Evolutionary conservation across 2,113 vertebrate species (phyloP), one percentile per base, ranked within the genome.

Genomic region (Hippocampus abdominalis): DNA sequence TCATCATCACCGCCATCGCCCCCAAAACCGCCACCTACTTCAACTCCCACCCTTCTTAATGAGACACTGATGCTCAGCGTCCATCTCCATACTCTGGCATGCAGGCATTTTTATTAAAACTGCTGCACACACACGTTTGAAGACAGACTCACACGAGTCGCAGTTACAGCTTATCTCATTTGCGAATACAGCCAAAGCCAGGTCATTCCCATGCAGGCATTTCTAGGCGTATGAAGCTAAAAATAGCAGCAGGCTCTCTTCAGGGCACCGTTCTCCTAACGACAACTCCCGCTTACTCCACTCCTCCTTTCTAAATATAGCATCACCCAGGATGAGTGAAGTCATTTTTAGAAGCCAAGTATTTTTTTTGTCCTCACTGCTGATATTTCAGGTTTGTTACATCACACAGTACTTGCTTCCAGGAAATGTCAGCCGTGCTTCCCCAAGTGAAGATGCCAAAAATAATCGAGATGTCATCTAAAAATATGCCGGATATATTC

Each of bases 241-340:
- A 80, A 91, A 91, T 91, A 91, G 81, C 80, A 0, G 2, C 11
- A 12, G 12, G 46, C 70, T 81, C 83, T 73, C 84, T 81, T 80
- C 68, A 0, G 68, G 73, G 79, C 71, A 40, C 76, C 51, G 75
- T 71, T 77, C 85, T 81, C 64, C 75, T 71, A 8, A 46, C 63
- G 5, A 25, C 63, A 25, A 48, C 20, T 8, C 61, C 68, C 81
- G 76, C 51, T 56, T 77, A 74, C 53, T 80, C 75, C 66, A 77
- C 81, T 63, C 62, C 36, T 36, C 29, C 48, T 64, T 79, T 84
- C 89, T 91, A 81, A 80, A 87, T 86, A 89, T 92, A 92, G 90
- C 80, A 66, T 29, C 79, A 78, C 82, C 79, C 54, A 25, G 74
- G 71, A 82, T 87, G 77, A 70, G 69, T 25, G 51, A 70, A 76